A percentile compares a stretch with the other conserved stretches of the same genome.
These are phyloP conservation scores for Orientallactaga bullata DNA, from an alignment of 2,113 vertebrate genomes.

Conservation along the genomic window DNA sequence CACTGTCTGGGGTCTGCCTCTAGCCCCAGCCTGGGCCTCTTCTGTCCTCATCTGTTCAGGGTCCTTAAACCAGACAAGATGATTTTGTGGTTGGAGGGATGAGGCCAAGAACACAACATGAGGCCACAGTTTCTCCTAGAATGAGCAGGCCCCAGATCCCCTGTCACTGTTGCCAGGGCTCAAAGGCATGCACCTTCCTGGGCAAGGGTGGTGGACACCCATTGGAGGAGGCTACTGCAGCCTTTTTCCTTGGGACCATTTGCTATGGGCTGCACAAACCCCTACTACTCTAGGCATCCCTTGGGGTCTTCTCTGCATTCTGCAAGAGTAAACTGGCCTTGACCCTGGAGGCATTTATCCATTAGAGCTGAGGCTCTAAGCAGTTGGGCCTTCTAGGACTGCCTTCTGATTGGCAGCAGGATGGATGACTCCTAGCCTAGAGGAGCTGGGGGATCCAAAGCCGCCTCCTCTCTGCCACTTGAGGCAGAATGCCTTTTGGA, in stretches of 20 bases:
- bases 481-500: slow-evolving; percentile 32
- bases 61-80: background rate
- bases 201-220: background rate
- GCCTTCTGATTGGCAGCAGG: slow-evolving; percentile 52
- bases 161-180: background rate
- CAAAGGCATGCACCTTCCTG: background rate
- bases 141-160: background rate
- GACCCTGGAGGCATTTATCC: slow-evolving; percentile 58
- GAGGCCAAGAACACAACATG: background rate
- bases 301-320: background rate
- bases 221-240: background rate
- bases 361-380: slow-evolving; percentile 9
- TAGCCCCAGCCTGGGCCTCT: background rate
- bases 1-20: background rate
- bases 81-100: background rate
- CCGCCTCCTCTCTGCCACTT: background rate
- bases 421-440: background rate
- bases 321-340: background rate
- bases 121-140: background rate
- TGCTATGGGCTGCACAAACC: background rate
- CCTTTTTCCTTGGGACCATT: background rate
- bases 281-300: background rate
- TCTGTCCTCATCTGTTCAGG: background rate
- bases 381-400: slow-evolving; percentile 63
- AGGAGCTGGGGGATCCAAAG: background rate